Conservation (phyloP, 2,888 invertebrate genomes). For the Sarcophaga rosellei region DNA sequence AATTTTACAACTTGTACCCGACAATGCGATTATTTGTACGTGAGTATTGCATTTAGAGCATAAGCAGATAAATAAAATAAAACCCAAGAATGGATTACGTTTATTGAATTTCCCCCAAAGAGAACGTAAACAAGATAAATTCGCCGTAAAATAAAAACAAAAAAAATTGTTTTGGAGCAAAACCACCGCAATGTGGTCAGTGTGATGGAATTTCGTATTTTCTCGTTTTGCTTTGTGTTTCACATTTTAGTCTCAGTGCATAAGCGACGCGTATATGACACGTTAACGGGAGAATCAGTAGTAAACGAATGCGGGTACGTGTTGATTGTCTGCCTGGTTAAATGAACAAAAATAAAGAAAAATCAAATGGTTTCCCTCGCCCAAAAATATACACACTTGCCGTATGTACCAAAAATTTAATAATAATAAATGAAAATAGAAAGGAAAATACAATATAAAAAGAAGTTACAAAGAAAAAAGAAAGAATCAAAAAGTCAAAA, state of each 20-base stretch:
- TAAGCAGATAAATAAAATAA: no score
- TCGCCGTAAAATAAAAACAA: background rate
- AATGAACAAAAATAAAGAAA: conserved; percentile 47
- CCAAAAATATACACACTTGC: conserved; percentile 53
- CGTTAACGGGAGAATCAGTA: conserved; percentile 41
- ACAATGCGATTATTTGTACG: no score
- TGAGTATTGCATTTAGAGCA: no score
- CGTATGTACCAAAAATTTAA: conserved; percentile 18
- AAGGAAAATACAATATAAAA: conserved; percentile 35
- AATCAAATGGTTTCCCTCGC: conserved; percentile 59
- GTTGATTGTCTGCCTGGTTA: conserved; percentile 44
- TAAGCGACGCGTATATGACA: conserved; percentile 59
- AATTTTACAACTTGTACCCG: no score
- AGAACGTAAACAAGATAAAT: conserved; percentile 20
- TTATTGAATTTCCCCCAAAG: conserved; percentile 16
- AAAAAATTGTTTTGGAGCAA: conserved; percentile 16
- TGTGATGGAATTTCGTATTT: conserved; percentile 60
- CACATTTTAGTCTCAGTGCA: conserved; percentile 60
- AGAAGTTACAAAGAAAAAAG: conserved; percentile 13
- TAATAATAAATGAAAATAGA: conserved; percentile 49
- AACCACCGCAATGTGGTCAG: background rate
- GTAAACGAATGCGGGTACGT: conserved; percentile 44
- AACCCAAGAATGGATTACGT: background rate
- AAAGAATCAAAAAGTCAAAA: conserved; percentile 40
- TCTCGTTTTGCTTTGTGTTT: background rate